Conservation (phyloP, 2,797 vertebrate genomes). For the Chiropotes sagulatus region DNA sequence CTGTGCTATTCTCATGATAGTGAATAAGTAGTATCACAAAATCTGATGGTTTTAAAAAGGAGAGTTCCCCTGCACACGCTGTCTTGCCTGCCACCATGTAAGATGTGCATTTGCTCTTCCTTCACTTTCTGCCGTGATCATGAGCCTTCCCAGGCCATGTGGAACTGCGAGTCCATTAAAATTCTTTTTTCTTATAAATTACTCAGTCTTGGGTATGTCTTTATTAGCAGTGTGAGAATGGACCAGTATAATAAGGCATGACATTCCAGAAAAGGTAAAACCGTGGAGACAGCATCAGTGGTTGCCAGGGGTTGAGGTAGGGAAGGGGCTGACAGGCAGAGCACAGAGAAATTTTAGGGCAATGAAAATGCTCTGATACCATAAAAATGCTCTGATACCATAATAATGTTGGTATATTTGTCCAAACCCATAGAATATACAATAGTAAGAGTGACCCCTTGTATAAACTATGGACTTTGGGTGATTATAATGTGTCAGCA, state of each 20-base stretch:
- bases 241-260: neutral
- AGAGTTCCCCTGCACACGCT: rapidly evolving
- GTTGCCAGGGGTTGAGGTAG: neutral
- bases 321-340: neutral
- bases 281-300: neutral
- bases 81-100: neutral
- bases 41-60: neutral
- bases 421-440: neutral
- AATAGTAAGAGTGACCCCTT: too few relatives aligned
- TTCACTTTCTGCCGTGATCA: neutral
- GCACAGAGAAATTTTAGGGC: neutral
- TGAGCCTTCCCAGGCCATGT: neutral
- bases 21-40: neutral
- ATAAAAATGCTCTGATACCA: neutral
- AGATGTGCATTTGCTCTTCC: neutral
- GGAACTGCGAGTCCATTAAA: neutral
- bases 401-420: neutral
- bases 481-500: neutral
- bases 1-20: neutral
- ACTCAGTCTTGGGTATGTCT: neutral
- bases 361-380: neutral
- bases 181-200: neutral
- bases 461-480: neutral
- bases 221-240: neutral
- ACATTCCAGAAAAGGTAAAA: neutral